Base-by-base conservation (phyloP, 2,797 vertebrate species). In the Enteromius treurensis region DNA sequence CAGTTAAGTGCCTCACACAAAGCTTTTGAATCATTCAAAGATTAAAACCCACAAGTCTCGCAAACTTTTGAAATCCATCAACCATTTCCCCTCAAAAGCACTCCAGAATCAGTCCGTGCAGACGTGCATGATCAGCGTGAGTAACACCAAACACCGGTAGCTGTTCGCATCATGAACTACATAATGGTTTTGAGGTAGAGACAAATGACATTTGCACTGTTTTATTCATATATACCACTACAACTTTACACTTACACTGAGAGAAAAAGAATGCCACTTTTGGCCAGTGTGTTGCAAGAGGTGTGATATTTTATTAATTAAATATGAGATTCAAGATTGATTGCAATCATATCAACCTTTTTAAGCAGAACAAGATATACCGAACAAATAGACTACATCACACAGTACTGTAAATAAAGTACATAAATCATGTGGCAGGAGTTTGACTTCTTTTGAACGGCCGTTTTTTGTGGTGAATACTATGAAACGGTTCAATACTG, bases 181-280 rank as follows among this genome's bases (percentile, higher is more conserved):
- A 32, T 53, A 74, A 55, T 37, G 29, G 32, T 17, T 51, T 32
- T 21, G 15, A 21, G 15, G 42, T 34, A 51, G 0, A 55, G 21
- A 42, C 15, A 14, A 19, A 55, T 21, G 71, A 3, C 10, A 53
- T 21, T 13, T 51, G 19, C 71, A 74, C 29, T 34, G 47, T 74
- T 74, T 74, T 74, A 74, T 74, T 74, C 49, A 55, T 55, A 1
- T 34, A 21, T 53, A 34, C 47, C 49, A 73, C 8, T 26, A 32
- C n/a, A 37, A 15, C 29, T 14, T 53, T n/a, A 53, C 47, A 73
- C 21, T 7, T 11, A 73, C 3, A 17, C 3, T 5, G 17, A 32
- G 10, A 51, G 42, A 71, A 17, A 73, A 32, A 13, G 47, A 34
- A 32, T 13, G 29, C 3, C 21, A 53, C 49, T 37, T 75, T 55